Base-by-base conservation (phyloP, 2,113 vertebrate species). In the Donacobius atricapilla region DNA sequence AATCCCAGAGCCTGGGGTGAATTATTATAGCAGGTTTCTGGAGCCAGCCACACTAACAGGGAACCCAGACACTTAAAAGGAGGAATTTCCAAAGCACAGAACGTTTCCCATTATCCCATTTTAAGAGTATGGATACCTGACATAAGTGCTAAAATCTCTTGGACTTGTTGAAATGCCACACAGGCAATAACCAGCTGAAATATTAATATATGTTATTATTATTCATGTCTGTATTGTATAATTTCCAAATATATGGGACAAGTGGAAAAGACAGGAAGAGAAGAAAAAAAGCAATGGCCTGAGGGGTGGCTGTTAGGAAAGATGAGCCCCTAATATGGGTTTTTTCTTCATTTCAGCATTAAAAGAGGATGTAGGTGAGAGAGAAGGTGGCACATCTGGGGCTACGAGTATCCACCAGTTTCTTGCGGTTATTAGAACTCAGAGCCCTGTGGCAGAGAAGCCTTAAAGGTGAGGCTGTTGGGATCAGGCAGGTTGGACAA, bases 1-100 rank as follows among this genome's bases (percentile, higher is more conserved):
- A 96, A 42, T 70, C 91, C 87, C 86, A 84, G 94, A 89, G 82
- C 91, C 77, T 90, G 90, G 51, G 73, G 37, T 93, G 86, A 96
- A 91, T 90, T 94, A 96, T 75, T 94, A 53, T 0, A 79, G 81
- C 89, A 92, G 89, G 81, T 94, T 96, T 56, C 56, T 69, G 50
- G 51, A 84, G 48, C 42, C 56, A 91, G 89, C 50, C 47, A n/a
- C 61, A 30, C 30, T 75, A 93, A 85, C 19, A 66, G 51, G 75
- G 78, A 97, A 33, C 60, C 28, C 50, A 44, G 63, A 31, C 65
- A 85, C 92, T 88, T 69, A 87, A 78, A 69, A 50, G 7, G 18
- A 70, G 65, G 60, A 40, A 73, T 94, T 86, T 95, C 60, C 64
- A 79, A 85, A 93, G 56, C 48, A 88, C 8, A 39, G 58, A 82